Conservation (phyloP, 2,888 invertebrate genomes). For the Julus scanicus region DNA sequence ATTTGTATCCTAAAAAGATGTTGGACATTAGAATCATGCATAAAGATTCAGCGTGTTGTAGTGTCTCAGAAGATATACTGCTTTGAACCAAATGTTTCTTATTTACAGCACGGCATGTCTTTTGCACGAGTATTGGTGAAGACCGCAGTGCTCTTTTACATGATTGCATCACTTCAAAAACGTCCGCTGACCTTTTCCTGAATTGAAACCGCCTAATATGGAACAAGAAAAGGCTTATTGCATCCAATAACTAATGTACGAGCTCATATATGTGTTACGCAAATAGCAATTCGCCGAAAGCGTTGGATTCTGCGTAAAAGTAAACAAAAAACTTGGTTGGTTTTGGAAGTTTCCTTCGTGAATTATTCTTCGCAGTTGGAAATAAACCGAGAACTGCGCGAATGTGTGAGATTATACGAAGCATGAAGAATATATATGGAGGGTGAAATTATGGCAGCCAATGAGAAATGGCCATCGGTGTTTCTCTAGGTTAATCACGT, state of each 20-base stretch:
- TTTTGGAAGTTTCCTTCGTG: background rate
- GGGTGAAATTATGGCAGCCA: background rate
- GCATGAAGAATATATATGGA: conserved; percentile 30
- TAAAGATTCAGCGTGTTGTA: too few relatives aligned
- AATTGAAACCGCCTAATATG: background rate
- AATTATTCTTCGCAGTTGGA: background rate
- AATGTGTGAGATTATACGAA: background rate
- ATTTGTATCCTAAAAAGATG: too few relatives aligned
- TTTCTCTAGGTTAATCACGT: conserved; percentile 43
- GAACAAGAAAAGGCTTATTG: background rate
- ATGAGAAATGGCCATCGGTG: conserved; percentile 19
- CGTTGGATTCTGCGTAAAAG: background rate
- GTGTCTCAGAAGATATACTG: too few relatives aligned
- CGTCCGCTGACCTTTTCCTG: background rate
- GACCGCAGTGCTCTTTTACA: background rate
- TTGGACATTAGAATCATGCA: too few relatives aligned
- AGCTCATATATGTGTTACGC: background rate
- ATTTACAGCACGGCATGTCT: too few relatives aligned
- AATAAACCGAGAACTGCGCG: background rate
- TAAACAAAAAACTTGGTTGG: conserved; percentile 24
- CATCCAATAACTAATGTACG: background rate
- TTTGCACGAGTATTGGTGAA: background rate
- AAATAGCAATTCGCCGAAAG: background rate
- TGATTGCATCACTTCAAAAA: background rate
- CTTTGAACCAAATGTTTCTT: too few relatives aligned